Conservation (phyloP, 2,888 invertebrate genomes). For the Lepeophtheirus nordmannii region DNA sequence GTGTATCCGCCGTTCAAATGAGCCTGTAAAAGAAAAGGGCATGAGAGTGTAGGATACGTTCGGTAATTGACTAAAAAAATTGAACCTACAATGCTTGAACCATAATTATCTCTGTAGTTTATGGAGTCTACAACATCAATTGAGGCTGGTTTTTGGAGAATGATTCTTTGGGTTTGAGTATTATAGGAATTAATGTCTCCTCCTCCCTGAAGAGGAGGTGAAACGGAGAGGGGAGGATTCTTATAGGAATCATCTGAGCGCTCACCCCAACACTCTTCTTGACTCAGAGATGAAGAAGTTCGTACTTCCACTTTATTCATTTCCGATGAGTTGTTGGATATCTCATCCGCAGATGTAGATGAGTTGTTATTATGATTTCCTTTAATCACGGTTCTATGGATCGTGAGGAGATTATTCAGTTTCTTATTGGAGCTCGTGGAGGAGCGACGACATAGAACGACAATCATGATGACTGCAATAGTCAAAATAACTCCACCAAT, state of each 20-base stretch:
- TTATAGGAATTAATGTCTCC: not conserved
- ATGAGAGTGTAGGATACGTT: too few species aligned
- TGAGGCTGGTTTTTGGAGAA: not conserved
- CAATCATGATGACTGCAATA: slow-evolving; percentile 63
- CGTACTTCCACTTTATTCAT: slow-evolving; percentile 12
- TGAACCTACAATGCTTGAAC: not conserved
- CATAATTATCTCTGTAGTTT: not conserved
- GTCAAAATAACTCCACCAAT: slow-evolving; percentile 72
- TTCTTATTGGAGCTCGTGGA: slow-evolving; percentile 14
- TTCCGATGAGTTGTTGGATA: slow-evolving; percentile 16
- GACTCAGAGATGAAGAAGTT: not conserved
- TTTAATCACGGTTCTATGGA: slow-evolving; percentile 2
- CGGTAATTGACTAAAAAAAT: too few species aligned
- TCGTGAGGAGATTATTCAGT: slow-evolving; percentile 1
- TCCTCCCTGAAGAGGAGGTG: not conserved
- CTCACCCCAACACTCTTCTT: slow-evolving; percentile 10
- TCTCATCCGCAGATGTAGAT: slow-evolving; percentile 2
- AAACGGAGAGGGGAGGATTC: not conserved
- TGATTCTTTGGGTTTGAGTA: not conserved
- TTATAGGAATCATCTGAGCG: slow-evolving; percentile 13
- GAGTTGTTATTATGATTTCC: not conserved
- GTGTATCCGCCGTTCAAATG: not conserved
- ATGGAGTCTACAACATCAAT: not conserved
- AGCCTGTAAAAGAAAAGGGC: not conserved
- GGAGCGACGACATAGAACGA: slow-evolving; percentile 51